Evolutionary conservation across 2,797 vertebrate species (phyloP).

Genomic region (Brachymystax lenok): DNA sequence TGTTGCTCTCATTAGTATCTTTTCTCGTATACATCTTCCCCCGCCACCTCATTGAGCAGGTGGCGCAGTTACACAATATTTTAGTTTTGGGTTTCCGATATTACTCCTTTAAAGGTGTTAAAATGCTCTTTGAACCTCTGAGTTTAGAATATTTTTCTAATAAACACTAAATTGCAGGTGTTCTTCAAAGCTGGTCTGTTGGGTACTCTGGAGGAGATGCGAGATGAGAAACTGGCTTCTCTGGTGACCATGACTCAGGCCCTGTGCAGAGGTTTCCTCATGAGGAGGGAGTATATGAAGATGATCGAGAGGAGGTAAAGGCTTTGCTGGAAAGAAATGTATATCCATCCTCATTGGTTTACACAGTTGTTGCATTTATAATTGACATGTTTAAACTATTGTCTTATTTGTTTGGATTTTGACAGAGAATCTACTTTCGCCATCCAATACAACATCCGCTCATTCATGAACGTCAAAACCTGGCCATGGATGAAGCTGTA

Average conservation of each 20-base stretch:
- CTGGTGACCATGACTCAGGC: slow-evolving; percentile 70
- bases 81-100: too few relatives aligned
- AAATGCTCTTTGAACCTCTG: neutral
- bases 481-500: slow-evolving; percentile 98
- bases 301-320: neutral
- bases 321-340: too few relatives aligned
- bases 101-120: neutral
- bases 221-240: slow-evolving; percentile 69
- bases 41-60: neutral
- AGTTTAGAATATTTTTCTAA: neutral
- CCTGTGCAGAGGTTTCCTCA: slow-evolving; percentile 65
- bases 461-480: slow-evolving; percentile 87
- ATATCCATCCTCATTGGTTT: neutral
- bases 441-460: slow-evolving; percentile 77
- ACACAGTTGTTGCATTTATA: neutral
- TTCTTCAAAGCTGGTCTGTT: slow-evolving; percentile 77
- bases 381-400: neutral
- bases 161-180: slow-evolving; percentile 51
- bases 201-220: slow-evolving; percentile 73
- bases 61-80: neutral
- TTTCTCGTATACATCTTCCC: neutral
- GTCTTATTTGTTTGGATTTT: neutral
- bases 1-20: neutral
- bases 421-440: slow-evolving; percentile 74
- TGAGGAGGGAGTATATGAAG: slow-evolving; percentile 72